A percentile compares a stretch with the other conserved stretches of the same genome.
These are phyloP conservation scores for Aphaenogaster ashmeadi DNA, from an alignment of 1,140 invertebrate species.

Conservation along the genomic window DNA sequence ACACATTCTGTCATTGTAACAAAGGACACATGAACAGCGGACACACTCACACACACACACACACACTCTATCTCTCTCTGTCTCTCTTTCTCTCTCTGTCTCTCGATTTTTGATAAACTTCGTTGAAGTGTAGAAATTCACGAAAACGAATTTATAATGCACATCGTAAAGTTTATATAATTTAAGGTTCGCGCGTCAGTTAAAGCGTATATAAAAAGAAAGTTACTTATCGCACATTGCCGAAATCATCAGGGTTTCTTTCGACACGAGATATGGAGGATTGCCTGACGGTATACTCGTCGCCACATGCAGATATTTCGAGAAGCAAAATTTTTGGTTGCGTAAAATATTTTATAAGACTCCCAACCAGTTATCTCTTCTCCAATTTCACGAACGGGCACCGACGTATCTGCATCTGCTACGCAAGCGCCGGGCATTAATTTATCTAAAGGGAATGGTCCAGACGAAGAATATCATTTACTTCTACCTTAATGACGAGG, in stretches of 20 bases:
- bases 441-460: constrained; percentile 36
- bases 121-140: background rate
- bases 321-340: background rate
- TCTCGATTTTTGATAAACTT: background rate
- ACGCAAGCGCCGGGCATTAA: background rate
- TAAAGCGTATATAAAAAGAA: constrained; percentile 9
- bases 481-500: constrained; percentile 36
- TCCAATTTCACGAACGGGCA: constrained; percentile 23
- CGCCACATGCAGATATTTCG: background rate
- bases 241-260: constrained; percentile 25
- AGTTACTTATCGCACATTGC: constrained; percentile 19
- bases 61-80: too few species aligned
- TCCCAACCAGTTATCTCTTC: constrained; percentile 9
- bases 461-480: constrained; percentile 33
- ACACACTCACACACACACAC: too few species aligned
- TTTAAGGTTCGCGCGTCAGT: background rate
- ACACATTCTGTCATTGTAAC: too few species aligned
- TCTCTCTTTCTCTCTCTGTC: background rate
- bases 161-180: constrained; percentile 20
- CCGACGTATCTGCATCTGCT: constrained; percentile 18
- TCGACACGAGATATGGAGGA: constrained; percentile 4
- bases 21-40: too few species aligned
- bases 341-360: constrained; percentile 15
- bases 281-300: background rate
- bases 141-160: constrained; percentile 1